Evolutionary conservation across 2,888 invertebrate genomes (phyloP).

Genomic region (Drepana falcataria): DNA sequence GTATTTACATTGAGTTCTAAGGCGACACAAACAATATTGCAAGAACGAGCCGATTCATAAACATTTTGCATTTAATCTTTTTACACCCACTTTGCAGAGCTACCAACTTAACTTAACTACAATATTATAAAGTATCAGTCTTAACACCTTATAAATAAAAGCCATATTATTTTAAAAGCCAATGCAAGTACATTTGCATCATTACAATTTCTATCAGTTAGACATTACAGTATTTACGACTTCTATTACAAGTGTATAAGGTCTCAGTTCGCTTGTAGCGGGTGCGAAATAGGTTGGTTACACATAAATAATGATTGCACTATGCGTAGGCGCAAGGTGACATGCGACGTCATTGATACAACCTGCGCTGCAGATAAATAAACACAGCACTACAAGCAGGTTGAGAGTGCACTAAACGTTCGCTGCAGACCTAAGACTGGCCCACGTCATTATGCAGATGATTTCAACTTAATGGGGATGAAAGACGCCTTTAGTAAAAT

Average conservation of each 20-base stretch:
- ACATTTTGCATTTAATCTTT: background rate
- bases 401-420: too few species aligned
- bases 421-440: too few species aligned
- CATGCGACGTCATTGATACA: constrained; percentile 31
- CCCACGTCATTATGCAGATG: too few species aligned
- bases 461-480: too few species aligned
- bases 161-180: background rate
- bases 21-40: background rate
- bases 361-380: constrained; percentile 20
- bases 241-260: background rate
- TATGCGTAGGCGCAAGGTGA: constrained; percentile 45
- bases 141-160: background rate
- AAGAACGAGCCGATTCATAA: background rate
- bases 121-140: background rate
- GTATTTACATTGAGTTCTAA: too few species aligned
- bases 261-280: background rate
- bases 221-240: background rate
- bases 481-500: too few species aligned
- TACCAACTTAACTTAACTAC: background rate
- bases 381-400: background rate
- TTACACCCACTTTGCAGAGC: background rate
- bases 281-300: constrained; percentile 7
- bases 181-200: background rate
- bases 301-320: constrained; percentile 23
- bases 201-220: background rate